Evolutionary conservation across 2,888 invertebrate genomes (phyloP).

Genomic region (Oasisia sp.): DNA sequence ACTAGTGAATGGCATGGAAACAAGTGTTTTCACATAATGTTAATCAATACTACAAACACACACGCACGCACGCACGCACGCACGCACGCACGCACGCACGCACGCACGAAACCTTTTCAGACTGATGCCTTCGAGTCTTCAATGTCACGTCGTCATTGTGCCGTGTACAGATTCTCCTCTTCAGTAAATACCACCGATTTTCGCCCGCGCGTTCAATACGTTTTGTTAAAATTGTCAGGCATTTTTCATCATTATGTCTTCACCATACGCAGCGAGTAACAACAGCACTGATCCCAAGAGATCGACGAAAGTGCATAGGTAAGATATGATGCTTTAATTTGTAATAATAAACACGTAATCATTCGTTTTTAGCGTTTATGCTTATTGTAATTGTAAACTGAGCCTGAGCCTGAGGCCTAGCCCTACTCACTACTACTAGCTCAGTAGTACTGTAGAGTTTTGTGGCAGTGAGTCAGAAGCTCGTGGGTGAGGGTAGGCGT

Average conservation of each 20-base stretch:
- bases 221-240: neutral
- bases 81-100: too few species aligned
- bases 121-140: neutral
- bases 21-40: too few species aligned
- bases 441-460: too few species aligned
- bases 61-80: too few species aligned
- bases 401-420: too few species aligned
- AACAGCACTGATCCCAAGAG: slow-evolving; percentile 45
- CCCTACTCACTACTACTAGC: too few species aligned
- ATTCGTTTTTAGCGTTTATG: neutral
- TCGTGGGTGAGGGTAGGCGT: too few species aligned
- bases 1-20: too few species aligned
- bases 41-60: too few species aligned
- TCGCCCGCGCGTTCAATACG: neutral
- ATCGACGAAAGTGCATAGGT: slow-evolving; percentile 47
- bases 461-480: neutral
- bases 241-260: neutral
- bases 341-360: neutral
- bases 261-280: slow-evolving; percentile 27
- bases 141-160: neutral
- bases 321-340: slow-evolving; percentile 17
- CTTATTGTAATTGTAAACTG: too few species aligned
- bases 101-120: too few species aligned
- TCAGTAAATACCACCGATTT: neutral
- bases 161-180: neutral